Conservation (phyloP, 2,797 vertebrate genomes). For the Mormyrus proboscirostris region DNA sequence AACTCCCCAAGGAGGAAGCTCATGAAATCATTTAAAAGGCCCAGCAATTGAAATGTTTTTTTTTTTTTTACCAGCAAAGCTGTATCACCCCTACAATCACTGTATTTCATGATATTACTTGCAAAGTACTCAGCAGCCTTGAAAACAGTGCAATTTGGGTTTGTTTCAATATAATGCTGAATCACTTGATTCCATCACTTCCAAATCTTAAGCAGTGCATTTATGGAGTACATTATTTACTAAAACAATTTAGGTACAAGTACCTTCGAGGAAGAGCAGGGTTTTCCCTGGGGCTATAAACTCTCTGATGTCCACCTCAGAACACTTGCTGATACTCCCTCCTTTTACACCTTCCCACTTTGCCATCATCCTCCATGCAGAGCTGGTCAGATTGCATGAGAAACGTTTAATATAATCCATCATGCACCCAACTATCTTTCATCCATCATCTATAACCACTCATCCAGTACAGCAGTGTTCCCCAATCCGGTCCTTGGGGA, state of each 20-base stretch:
- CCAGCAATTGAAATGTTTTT: not conserved
- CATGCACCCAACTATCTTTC: not conserved
- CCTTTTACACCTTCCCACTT: not conserved
- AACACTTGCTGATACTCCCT: not conserved
- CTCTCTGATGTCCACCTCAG: not conserved
- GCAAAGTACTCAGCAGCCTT: not conserved
- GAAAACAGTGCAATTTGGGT: not conserved
- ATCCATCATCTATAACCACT: not conserved
- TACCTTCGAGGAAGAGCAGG: not conserved
- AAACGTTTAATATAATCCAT: conserved; percentile 6
- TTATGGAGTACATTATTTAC: not conserved
- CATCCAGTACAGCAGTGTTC: not conserved
- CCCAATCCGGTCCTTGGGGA: not conserved
- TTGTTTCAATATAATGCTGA: not conserved
- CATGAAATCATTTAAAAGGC: not conserved
- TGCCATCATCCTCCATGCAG: not conserved
- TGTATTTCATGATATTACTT: not conserved
- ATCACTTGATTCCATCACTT: not conserved
- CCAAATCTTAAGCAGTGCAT: not conserved
- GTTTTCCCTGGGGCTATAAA: not conserved
- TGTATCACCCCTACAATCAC: not conserved
- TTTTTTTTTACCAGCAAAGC: not conserved
- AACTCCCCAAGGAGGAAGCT: not conserved
- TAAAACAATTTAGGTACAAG: not conserved
- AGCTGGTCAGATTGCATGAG: not conserved